A percentile compares a stretch with the other conserved stretches of the same genome.
Evolutionary conservation across 1,140 invertebrate species (phyloP).

Genomic region (Nebria ingens): DNA sequence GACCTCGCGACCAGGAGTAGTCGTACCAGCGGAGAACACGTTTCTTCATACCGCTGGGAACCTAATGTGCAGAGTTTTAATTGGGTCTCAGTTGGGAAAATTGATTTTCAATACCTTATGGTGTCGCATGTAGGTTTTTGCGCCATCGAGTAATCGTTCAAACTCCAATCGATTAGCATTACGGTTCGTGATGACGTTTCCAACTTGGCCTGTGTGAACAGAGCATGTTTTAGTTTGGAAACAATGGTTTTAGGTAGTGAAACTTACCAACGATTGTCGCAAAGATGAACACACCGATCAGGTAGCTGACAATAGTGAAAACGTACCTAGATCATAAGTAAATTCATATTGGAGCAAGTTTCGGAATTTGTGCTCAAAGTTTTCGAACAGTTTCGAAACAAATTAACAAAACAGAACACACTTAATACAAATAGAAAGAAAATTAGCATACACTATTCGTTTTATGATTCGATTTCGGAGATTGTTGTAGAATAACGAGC

Average conservation of each 20-base stretch:
- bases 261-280: slow-evolving; percentile 92
- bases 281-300: slow-evolving; percentile 96
- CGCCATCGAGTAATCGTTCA: slow-evolving; percentile 85
- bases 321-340: slow-evolving; percentile 61
- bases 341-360: slow-evolving; percentile 8
- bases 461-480: background rate
- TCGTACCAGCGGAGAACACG: slow-evolving; percentile 93
- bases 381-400: slow-evolving; percentile 44
- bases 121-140: slow-evolving; percentile 94
- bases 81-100: background rate
- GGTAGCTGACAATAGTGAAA: slow-evolving; percentile 93
- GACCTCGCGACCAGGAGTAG: slow-evolving; percentile 93
- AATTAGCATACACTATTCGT: background rate
- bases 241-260: too few species aligned
- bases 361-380: slow-evolving; percentile 48
- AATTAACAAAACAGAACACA: slow-evolving; percentile 17
- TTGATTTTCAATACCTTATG: slow-evolving; percentile 56
- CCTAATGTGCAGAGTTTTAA: slow-evolving; percentile 36
- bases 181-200: slow-evolving; percentile 93
- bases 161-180: slow-evolving; percentile 96
- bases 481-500: too few species aligned
- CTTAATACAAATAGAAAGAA: too few species aligned
- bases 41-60: slow-evolving; percentile 88
- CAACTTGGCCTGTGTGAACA: slow-evolving; percentile 67
- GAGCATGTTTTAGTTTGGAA: background rate